Conservation (phyloP, 2,113 vertebrate species). For the Nycticebus coucang region DNA sequence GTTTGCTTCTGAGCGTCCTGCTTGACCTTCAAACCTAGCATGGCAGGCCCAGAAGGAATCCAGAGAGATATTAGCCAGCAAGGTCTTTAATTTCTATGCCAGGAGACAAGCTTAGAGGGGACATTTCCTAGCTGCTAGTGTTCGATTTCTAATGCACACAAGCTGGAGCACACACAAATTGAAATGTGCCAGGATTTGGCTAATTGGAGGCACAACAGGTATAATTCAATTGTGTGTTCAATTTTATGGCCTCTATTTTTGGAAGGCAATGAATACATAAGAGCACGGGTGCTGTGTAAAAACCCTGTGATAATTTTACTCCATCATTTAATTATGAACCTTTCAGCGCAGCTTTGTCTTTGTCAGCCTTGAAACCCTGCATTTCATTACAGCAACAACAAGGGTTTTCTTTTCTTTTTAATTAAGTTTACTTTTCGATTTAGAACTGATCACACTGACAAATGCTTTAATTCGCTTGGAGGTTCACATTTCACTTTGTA, state of each 20-base stretch:
- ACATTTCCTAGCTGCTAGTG: background rate
- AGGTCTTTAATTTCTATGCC: conserved; percentile 6
- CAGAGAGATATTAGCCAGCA: background rate
- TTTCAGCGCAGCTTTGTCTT: conserved; percentile 19
- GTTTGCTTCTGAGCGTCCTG: background rate
- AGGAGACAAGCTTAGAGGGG: conserved; percentile 1
- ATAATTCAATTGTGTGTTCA: conserved; percentile 45
- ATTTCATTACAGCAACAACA: conserved; percentile 59
- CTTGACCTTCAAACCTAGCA: conserved; percentile 28
- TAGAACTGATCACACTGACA: conserved; percentile 55
- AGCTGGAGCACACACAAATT: conserved; percentile 24
- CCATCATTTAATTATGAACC: conserved; percentile 53
- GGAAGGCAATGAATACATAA: conserved; percentile 29
- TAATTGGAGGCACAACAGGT: conserved; percentile 49
- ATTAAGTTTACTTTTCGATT: conserved; percentile 73
- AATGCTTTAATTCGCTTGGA: conserved; percentile 53
- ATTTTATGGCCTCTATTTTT: conserved; percentile 61
- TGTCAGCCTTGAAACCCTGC: conserved; percentile 42
- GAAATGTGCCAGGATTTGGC: conserved; percentile 41
- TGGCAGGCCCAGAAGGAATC: background rate
- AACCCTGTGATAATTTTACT: background rate
- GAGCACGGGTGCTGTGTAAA: background rate
- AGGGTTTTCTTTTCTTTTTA: conserved; percentile 63
- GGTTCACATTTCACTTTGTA: conserved; percentile 48
- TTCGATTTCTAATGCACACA: conserved; percentile 3